phyloP scores from a whole-genome alignment of 2,113 vertebrate species.

The Naja naja region DNA sequence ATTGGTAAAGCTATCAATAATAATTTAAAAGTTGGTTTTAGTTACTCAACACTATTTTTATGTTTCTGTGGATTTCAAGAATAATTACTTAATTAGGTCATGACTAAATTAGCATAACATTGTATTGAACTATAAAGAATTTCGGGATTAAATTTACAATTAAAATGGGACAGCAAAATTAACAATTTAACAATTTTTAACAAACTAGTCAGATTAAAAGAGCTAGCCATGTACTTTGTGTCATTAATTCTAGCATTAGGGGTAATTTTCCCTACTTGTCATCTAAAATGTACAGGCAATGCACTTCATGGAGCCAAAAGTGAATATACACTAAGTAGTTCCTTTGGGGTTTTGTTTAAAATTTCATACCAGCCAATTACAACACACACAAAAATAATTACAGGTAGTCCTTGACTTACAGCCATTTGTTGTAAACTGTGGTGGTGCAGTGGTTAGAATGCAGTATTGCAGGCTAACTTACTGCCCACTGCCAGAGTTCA shows the following conservation, averaged over 20 bases:
- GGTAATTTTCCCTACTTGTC: background rate
- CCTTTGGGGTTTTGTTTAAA: background rate
- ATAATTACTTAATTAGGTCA: constrained; percentile 42
- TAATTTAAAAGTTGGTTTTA: constrained; percentile 20
- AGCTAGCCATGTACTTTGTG: background rate
- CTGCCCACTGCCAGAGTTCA: background rate
- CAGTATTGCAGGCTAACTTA: background rate
- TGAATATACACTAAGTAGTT: background rate
- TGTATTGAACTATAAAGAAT: constrained; percentile 34
- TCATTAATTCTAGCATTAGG: background rate
- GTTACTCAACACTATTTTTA: constrained; percentile 38
- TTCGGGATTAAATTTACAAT: constrained; percentile 1
- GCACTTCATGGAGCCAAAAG: background rate
- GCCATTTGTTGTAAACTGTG: background rate
- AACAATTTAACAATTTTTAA: constrained; percentile 8
- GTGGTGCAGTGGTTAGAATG: background rate
- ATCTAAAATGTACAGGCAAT: background rate
- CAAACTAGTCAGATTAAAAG: background rate
- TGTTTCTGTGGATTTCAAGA: constrained; percentile 40
- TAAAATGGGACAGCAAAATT: background rate
- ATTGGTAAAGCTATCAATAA: constrained; percentile 43
- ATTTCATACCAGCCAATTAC: background rate
- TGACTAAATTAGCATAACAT: constrained; percentile 53
- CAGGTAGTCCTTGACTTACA: background rate
- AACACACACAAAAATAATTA: background rate